Conservation (phyloP, 1,140 invertebrate species). For the Papilio polyxenes region DNA sequence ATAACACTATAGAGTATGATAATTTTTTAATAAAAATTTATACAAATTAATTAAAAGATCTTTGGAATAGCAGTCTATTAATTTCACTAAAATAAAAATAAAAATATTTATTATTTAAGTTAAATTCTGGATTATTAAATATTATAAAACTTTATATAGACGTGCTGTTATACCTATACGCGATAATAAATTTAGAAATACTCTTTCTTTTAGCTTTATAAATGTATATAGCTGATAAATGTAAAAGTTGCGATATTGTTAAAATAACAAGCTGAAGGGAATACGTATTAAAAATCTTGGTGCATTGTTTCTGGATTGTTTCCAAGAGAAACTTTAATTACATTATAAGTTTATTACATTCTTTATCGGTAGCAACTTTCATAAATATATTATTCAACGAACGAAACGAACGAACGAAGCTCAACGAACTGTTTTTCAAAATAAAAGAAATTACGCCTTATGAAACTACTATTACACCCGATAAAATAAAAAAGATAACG, state of each 20-base stretch:
- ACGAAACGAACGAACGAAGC: background rate
- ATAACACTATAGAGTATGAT: too few species aligned
- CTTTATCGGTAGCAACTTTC: background rate
- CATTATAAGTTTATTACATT: background rate
- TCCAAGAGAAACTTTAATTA: background rate
- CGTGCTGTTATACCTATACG: background rate
- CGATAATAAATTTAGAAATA: background rate
- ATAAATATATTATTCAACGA: background rate
- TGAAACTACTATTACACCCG: too few species aligned
- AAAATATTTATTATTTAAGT: too few species aligned
- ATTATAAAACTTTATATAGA: background rate
- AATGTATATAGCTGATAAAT: background rate
- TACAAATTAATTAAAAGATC: too few species aligned
- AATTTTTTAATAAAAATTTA: too few species aligned
- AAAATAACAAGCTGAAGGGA: background rate
- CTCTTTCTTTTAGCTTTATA: background rate
- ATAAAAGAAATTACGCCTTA: too few species aligned
- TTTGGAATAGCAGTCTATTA: too few species aligned
- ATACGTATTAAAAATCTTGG: background rate
- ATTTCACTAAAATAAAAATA: too few species aligned
- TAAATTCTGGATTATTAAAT: too few species aligned
- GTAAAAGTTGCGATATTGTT: background rate
- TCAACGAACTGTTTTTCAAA: background rate
- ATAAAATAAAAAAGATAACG: too few species aligned
- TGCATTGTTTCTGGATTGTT: constrained; percentile 10